phyloP scores from a whole-genome alignment of 2,113 vertebrate species.

The Athene noctua region DNA sequence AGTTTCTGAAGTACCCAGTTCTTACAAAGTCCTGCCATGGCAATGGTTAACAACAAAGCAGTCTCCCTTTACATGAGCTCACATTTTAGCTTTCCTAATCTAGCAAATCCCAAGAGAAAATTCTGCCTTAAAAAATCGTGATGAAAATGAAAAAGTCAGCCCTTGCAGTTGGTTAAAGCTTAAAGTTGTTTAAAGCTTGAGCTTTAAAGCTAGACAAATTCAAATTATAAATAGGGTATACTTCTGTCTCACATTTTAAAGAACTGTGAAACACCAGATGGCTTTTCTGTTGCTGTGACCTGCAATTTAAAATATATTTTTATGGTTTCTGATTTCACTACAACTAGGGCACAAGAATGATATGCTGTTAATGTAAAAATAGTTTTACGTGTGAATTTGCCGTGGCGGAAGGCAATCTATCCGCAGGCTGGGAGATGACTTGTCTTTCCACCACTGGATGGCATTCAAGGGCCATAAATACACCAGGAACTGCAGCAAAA shows the following conservation, averaged over 20 bases:
- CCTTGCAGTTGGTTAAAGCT: background rate
- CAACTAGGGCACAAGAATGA: background rate
- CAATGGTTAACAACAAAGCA: background rate
- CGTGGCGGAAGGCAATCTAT: background rate
- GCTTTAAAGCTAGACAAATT: constrained; percentile 24
- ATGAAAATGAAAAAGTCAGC: background rate
- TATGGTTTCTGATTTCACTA: background rate
- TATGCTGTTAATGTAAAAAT: background rate
- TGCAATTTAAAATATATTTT: background rate
- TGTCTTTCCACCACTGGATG: constrained; percentile 60
- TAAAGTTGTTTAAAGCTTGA: background rate
- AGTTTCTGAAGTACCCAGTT: background rate
- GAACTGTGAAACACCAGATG: constrained; percentile 17
- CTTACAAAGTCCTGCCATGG: background rate
- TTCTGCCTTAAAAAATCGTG: background rate
- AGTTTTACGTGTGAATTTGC: background rate
- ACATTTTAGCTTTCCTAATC: background rate
- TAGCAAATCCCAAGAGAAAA: background rate
- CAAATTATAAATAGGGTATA: background rate
- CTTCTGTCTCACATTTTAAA: background rate
- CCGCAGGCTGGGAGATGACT: background rate
- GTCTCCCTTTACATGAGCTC: background rate
- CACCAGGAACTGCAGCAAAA: background rate
- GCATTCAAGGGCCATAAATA: constrained; percentile 46
- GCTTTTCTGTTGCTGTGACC: background rate